Conservation (phyloP, 2,888 invertebrate species). For the Cheilosia scutellata region DNA sequence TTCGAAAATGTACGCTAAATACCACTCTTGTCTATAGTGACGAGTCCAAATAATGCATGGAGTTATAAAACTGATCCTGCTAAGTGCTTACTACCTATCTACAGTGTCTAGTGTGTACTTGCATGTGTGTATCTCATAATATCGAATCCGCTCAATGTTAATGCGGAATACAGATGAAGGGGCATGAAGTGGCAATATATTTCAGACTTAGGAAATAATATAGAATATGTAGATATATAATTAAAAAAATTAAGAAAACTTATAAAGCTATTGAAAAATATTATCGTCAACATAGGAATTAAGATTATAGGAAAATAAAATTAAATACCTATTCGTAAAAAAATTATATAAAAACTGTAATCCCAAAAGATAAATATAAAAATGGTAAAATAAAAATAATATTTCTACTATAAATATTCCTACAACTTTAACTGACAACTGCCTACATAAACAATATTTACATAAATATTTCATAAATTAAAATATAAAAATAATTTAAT, state of each 20-base stretch:
- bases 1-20: no score
- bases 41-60: neutral
- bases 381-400: constrained; percentile 38
- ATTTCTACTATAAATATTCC: constrained; percentile 73
- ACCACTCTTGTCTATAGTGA: no score
- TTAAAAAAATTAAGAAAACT: constrained; percentile 45
- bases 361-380: constrained; percentile 53
- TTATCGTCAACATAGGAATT: constrained; percentile 43
- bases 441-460: constrained; percentile 66
- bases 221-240: constrained; percentile 62
- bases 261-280: constrained; percentile 26
- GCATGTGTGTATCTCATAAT: neutral
- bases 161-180: constrained; percentile 36
- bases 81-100: no score
- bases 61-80: no score
- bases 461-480: constrained; percentile 57
- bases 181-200: constrained; percentile 42
- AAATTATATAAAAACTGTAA: constrained; percentile 54
- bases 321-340: constrained; percentile 37
- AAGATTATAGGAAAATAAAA: constrained; percentile 51
- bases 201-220: constrained; percentile 43
- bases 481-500: constrained; percentile 21
- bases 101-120: no score
- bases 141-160: constrained; percentile 22
- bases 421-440: constrained; percentile 74